Evolutionary conservation across 2,888 invertebrate species (phyloP).

Genomic region (Dione vanillae): DNA sequence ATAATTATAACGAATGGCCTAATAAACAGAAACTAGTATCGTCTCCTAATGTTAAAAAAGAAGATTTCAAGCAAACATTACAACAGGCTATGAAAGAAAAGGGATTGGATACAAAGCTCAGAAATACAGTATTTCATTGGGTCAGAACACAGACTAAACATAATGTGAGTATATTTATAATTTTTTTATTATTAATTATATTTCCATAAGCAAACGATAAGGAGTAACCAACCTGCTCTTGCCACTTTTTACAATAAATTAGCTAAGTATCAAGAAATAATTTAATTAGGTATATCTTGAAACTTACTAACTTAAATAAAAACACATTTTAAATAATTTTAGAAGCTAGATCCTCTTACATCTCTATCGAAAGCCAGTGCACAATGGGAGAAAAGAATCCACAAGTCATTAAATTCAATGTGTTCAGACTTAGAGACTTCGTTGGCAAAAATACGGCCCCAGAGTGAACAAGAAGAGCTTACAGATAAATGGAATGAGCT

Average conservation of each 20-base stretch:
- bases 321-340: constrained; percentile 46
- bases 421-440: constrained; percentile 95
- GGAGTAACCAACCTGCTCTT: no score
- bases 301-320: not conserved
- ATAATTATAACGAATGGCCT: constrained; percentile 40
- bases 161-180: constrained; percentile 60
- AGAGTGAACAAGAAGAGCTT: constrained; percentile 92
- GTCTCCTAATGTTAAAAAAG: constrained; percentile 89
- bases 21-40: constrained; percentile 89
- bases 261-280: no score
- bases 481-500: constrained; percentile 95
- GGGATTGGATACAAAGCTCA: constrained; percentile 91
- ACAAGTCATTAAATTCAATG: constrained; percentile 98
- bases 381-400: constrained; percentile 96
- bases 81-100: constrained; percentile 90
- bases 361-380: constrained; percentile 93
- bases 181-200: constrained; percentile 13
- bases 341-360: constrained; percentile 87
- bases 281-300: no score
- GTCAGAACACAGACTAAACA: constrained; percentile 84
- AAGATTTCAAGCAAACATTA: constrained; percentile 91
- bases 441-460: constrained; percentile 89
- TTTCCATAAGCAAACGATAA: no score
- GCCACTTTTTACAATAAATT: no score
- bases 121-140: constrained; percentile 94